Conservation (phyloP, 1,140 invertebrate genomes). For the Cecropterus lyciades region DNA sequence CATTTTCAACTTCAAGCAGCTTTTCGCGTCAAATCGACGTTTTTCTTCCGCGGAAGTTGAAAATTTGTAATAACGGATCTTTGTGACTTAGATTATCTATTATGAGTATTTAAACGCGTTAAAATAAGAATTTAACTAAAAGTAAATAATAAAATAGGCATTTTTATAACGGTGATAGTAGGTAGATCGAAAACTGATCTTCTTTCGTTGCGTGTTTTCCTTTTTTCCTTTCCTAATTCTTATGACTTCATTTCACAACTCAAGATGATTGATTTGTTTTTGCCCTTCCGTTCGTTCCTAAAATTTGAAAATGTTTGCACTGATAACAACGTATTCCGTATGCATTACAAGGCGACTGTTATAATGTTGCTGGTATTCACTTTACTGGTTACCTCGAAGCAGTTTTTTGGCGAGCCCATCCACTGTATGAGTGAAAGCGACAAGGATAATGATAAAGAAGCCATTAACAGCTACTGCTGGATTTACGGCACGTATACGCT, state of each 20-base stretch:
- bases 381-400: constrained; percentile 88
- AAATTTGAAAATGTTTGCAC: constrained; percentile 87
- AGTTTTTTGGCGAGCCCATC: constrained; percentile 90
- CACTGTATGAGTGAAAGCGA: constrained; percentile 85
- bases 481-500: constrained; percentile 90
- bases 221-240: not conserved
- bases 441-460: constrained; percentile 78
- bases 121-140: not conserved
- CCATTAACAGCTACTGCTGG: constrained; percentile 91
- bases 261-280: constrained; percentile 75
- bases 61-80: no score
- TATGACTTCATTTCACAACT: not conserved
- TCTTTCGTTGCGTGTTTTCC: no score
- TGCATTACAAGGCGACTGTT: constrained; percentile 89
- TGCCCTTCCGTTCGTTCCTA: constrained; percentile 76
- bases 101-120: no score
- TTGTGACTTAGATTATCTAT: no score
- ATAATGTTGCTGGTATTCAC: constrained; percentile 87
- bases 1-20: no score
- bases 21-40: no score
- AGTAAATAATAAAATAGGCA: not conserved
- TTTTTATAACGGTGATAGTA: not conserved
- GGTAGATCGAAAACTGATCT: constrained; percentile 9
- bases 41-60: no score
- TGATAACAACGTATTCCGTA: constrained; percentile 87